phyloP scores from a whole-genome alignment of 2,797 vertebrate species.

The Erithacus rubecula region DNA sequence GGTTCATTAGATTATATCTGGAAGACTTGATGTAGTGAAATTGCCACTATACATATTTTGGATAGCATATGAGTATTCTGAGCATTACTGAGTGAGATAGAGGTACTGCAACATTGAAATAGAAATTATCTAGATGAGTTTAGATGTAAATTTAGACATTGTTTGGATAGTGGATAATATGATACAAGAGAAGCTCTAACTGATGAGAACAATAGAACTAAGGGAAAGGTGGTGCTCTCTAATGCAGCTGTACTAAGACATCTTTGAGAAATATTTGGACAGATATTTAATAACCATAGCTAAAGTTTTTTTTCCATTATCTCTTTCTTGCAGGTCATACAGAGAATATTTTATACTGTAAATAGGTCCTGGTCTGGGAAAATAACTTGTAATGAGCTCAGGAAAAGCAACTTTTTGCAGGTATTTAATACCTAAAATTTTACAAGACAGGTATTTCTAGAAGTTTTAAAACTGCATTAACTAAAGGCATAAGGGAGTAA shows the following conservation, averaged over 20 bases:
- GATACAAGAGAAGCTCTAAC: background rate
- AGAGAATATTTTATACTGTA: conserved; percentile 95
- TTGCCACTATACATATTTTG: background rate
- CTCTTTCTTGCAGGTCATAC: conserved; percentile 83
- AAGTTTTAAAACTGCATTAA: background rate
- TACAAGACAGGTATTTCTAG: background rate
- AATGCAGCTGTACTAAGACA: background rate
- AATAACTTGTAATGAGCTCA: conserved; percentile 88
- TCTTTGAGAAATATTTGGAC: background rate
- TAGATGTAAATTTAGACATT: background rate
- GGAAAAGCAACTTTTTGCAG: conserved; percentile 94
- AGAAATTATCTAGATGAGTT: background rate
- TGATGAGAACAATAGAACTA: background rate
- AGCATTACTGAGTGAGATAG: background rate
- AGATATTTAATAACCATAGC: background rate
- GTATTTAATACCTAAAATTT: conserved; percentile 45
- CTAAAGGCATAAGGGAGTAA: background rate
- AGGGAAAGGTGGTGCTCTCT: background rate
- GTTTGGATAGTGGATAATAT: background rate
- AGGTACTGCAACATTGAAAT: background rate
- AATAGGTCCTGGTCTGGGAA: conserved; percentile 94
- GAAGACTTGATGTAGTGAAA: background rate
- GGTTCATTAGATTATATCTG: background rate
- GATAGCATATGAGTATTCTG: background rate
- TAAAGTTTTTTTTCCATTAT: background rate